These are phyloP conservation scores for Cephus runcator DNA, from an alignment of 2,888 invertebrate genomes.

Conservation along the genomic window DNA sequence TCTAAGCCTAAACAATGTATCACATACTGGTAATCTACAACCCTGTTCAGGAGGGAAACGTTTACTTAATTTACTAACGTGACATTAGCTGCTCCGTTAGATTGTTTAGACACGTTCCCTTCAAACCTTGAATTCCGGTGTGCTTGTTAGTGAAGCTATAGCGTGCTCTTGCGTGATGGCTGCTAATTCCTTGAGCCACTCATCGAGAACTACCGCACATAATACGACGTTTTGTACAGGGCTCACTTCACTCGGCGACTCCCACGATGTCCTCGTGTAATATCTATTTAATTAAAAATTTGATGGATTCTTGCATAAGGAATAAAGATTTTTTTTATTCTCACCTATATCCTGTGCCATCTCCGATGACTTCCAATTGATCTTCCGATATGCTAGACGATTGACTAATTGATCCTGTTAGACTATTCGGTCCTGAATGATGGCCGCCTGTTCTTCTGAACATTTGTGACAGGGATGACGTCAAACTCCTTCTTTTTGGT, in stretches of 20 bases:
- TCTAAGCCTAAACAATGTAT: conserved; percentile 24
- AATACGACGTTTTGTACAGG: conserved; percentile 74
- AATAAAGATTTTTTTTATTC: conserved; percentile 4
- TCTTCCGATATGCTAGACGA: conserved; percentile 49
- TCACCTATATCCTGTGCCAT: conserved; percentile 48
- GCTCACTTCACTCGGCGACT: conserved; percentile 53
- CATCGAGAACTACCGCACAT: conserved; percentile 90
- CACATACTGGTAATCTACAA: conserved; percentile 34
- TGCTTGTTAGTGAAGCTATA: conserved; percentile 70
- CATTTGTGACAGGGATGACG: conserved; percentile 80
- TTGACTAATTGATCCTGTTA: conserved; percentile 39
- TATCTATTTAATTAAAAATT: conserved; percentile 34
- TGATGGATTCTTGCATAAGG: not conserved
- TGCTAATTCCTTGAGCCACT: conserved; percentile 95
- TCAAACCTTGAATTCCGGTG: conserved; percentile 37
- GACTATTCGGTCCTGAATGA: conserved; percentile 58
- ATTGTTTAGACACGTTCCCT: conserved; percentile 7
- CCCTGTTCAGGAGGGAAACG: conserved; percentile 27
- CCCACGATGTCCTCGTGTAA: conserved; percentile 52
- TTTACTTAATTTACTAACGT: conserved; percentile 12
- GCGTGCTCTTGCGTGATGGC: conserved; percentile 95
- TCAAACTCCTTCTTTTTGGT: conserved; percentile 80
- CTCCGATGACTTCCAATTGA: conserved; percentile 45
- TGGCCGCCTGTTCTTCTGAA: conserved; percentile 73
- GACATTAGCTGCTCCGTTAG: conserved; percentile 13